Evolutionary conservation across 2,113 vertebrate species (phyloP), one percentile per base, ranked within the genome.

Genomic region (Stomatorhinus ivindoensis): DNA sequence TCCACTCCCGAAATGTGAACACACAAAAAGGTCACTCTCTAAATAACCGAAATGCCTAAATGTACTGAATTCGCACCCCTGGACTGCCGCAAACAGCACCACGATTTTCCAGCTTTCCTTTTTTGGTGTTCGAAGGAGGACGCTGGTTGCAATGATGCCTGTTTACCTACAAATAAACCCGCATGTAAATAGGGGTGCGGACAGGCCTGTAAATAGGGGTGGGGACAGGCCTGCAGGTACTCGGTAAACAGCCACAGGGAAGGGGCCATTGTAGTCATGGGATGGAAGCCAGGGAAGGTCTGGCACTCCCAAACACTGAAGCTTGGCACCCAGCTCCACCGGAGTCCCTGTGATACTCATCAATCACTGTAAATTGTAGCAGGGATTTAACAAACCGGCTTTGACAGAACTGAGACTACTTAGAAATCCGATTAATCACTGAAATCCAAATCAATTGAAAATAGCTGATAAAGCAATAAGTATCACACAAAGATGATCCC

Each of bases 291-390:
- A 82, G 76, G 92, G 92, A 91, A 91, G 91, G 94, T 91, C 90
- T 89, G 90, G 93, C 89, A 90, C 91, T 91, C 51, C 91, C 91
- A 87, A 91, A 90, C 90, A 85, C 48, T 87, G 88, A 85, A 86
- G 90, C 82, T 31, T 10, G 42, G 69, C 86, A 88, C 11, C 69
- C 89, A 88, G 87, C 15, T 50, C 91, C 91, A 90, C 90, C 42
- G 48, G 39, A 31, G 83, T 92, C 92, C 93, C 93, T 93, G 93
- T 91, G 8, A 90, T 91, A 92, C 93, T 91, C 86, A 89, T 87
- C 55, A 69, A 92, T 90, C 92, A 93, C 89, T 87, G 55, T 92
- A 91, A 88, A 91, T 91, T 53, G 48, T 61, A 42, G 17, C 35
- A 80, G 88, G 90, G 92, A 90, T 92, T 91, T 31, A 86, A 48